These are phyloP conservation scores for Apotomis capreana DNA, from an alignment of 2,888 invertebrate genomes.

Conservation along the genomic window DNA sequence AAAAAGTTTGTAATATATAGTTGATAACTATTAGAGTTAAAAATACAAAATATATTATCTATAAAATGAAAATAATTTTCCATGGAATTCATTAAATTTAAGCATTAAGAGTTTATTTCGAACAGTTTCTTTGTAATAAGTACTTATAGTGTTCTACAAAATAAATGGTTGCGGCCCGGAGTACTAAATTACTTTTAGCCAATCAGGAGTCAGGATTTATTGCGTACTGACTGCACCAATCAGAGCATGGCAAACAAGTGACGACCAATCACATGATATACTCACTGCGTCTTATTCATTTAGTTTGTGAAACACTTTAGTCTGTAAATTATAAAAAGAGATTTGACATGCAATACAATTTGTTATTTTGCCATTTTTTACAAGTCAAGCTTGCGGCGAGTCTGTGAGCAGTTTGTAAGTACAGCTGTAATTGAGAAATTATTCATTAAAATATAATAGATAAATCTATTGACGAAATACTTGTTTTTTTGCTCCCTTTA, in stretches of 20 bases:
- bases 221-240: slow-evolving; percentile 12
- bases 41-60: slow-evolving; percentile 81
- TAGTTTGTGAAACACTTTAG: slow-evolving; percentile 26
- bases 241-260: not conserved
- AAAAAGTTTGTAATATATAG: slow-evolving; percentile 81
- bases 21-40: slow-evolving; percentile 81
- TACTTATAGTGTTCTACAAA: slow-evolving; percentile 16
- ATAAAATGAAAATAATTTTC: slow-evolving; percentile 82
- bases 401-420: slow-evolving; percentile 71
- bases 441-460: slow-evolving; percentile 83
- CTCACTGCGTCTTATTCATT: slow-evolving; percentile 12
- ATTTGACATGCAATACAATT: slow-evolving; percentile 69
- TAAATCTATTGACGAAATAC: slow-evolving; percentile 81
- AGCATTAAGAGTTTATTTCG: slow-evolving; percentile 63
- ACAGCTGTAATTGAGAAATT: slow-evolving; percentile 80
- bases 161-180: slow-evolving; percentile 12
- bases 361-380: slow-evolving; percentile 73
- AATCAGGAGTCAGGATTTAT: not conserved
- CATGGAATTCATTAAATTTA: slow-evolving; percentile 80
- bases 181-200: not conserved
- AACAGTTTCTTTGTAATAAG: slow-evolving; percentile 46
- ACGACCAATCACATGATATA: slow-evolving; percentile 5
- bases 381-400: slow-evolving; percentile 63
- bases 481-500: slow-evolving; percentile 57
- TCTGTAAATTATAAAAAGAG: slow-evolving; percentile 48